These are phyloP conservation scores for Peromyscus attwateri DNA, from an alignment of 2,797 vertebrate genomes.

Conservation along the genomic window DNA sequence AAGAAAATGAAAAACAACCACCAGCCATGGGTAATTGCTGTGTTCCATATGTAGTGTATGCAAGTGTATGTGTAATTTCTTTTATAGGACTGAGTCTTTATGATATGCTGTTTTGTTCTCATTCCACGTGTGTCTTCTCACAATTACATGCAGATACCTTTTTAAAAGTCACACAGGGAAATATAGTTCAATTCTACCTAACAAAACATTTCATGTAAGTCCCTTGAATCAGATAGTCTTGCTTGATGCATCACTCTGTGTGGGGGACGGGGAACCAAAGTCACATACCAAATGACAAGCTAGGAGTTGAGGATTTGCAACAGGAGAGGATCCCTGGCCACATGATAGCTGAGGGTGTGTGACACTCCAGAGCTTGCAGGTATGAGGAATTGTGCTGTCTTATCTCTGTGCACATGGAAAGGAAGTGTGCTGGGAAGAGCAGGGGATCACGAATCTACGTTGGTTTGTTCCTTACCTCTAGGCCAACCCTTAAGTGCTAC, in stretches of 20 bases:
- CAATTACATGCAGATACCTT: neutral
- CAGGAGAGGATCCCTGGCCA: neutral
- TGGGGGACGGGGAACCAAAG: neutral
- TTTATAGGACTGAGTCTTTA: slow-evolving; percentile 16
- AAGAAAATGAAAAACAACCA: neutral
- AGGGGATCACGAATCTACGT: accelerated
- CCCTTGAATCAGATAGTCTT: slow-evolving; percentile 26
- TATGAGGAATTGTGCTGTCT: neutral
- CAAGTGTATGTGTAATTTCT: neutral
- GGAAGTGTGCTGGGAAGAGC: neutral
- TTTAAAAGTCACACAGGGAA: slow-evolving; percentile 6
- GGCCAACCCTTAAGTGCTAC: neutral
- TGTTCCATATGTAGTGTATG: neutral
- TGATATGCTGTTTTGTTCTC: neutral
- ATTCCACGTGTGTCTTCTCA: neutral
- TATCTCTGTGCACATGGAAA: neutral
- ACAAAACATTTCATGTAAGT: slow-evolving; percentile 13
- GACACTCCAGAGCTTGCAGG: neutral
- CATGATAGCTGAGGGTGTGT: too few relatives aligned
- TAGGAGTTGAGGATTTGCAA: neutral
- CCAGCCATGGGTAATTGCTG: neutral
- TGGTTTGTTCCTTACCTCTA: neutral
- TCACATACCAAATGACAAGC: neutral
- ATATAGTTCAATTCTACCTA: neutral
- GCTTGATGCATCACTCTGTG: neutral